Percentiles rank a stretch among this genome's conserved stretches.
Evolutionary conservation across 2,797 vertebrate genomes (phyloP).

Genomic region (Sarcoramphus papa): DNA sequence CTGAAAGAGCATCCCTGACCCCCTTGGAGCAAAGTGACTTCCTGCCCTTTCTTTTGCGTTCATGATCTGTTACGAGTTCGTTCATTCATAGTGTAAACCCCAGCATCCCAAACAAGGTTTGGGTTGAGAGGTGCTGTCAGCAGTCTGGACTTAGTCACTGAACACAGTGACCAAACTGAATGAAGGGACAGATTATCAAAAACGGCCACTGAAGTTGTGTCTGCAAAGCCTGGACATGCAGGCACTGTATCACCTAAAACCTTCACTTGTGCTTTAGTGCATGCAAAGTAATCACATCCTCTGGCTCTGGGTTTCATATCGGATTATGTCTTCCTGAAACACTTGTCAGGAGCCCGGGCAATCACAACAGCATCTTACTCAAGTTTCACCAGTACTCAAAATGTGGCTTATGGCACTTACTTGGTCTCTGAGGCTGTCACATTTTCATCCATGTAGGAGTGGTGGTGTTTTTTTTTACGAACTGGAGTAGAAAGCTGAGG

Average conservation of each 20-base stretch:
- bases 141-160: background rate
- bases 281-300: background rate
- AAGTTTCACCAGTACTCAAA: background rate
- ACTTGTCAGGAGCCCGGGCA: background rate
- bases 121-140: background rate
- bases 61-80: accelerated
- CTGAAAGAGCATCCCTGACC: background rate
- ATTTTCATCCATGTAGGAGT: background rate
- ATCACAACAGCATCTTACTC: background rate
- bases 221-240: background rate
- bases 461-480: background rate
- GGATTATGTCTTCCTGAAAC: background rate
- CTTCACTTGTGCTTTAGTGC: background rate
- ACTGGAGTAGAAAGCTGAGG: background rate
- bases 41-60: background rate
- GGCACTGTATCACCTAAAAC: background rate
- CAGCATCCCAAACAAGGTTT: background rate
- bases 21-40: background rate
- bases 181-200: background rate
- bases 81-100: background rate
- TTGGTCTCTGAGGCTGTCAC: background rate
- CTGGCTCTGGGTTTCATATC: background rate
- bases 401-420: accelerated
- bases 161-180: accelerated
- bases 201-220: background rate